These are phyloP conservation scores for Globodera ellingtonae DNA, from an alignment of 1,140 invertebrate genomes.

Conservation along the genomic window DNA sequence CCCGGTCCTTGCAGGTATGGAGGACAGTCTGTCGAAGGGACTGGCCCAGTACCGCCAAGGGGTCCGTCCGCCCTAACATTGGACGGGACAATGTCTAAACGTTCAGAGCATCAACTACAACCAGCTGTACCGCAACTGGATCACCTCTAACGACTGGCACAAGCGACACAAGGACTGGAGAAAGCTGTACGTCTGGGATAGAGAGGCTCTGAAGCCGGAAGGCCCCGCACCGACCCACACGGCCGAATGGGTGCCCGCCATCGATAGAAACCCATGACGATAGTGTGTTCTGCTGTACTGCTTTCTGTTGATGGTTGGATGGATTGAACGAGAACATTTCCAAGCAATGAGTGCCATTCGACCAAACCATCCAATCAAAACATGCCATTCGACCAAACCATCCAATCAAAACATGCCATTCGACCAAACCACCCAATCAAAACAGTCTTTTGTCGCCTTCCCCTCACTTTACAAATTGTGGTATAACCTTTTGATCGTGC, in stretches of 20 bases:
- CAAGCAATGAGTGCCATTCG: too few species aligned
- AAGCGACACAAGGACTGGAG: conserved; percentile 30
- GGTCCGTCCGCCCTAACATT: neutral
- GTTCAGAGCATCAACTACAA: conserved; percentile 26
- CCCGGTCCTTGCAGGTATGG: conserved; percentile 22
- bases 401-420: too few species aligned
- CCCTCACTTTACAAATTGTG: too few species aligned
- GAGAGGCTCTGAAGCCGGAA: conserved; percentile 1
- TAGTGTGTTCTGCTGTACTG: too few species aligned
- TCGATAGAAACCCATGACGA: conserved; percentile 18
- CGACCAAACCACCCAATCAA: too few species aligned
- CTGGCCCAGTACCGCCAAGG: conserved; percentile 24
- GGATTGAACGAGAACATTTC: too few species aligned
- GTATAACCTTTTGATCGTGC: too few species aligned
- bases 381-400: too few species aligned
- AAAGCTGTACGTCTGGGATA: conserved; percentile 22
- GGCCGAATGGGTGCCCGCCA: conserved; percentile 30
- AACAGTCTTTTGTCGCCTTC: too few species aligned
- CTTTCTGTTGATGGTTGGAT: too few species aligned
- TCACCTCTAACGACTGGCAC: conserved; percentile 26
- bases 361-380: too few species aligned
- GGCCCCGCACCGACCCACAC: conserved; percentile 7
- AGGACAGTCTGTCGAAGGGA: conserved; percentile 27
- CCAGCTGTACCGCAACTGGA: conserved; percentile 30
- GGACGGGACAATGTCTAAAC: neutral